These are phyloP conservation scores for Disparrhopalites patrizii DNA, from an alignment of 2,888 invertebrate species.

Conservation along the genomic window DNA sequence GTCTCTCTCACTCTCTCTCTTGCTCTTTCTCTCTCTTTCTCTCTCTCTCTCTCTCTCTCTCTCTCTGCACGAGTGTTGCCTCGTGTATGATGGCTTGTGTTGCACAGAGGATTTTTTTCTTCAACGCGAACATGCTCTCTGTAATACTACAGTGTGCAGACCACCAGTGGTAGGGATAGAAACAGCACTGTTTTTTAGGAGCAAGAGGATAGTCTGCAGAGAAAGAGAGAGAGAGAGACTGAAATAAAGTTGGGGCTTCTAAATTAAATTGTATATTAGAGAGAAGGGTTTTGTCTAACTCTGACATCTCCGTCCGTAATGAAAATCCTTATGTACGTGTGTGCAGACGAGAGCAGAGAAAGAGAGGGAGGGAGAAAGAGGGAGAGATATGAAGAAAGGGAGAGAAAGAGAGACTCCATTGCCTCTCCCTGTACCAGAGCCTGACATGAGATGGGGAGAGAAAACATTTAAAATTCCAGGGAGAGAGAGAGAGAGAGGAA, in stretches of 20 bases:
- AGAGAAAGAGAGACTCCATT: too few relatives aligned
- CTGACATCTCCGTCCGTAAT: constrained; percentile 9
- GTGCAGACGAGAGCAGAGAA: too few relatives aligned
- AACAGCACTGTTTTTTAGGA: neutral
- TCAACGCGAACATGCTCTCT: too few relatives aligned
- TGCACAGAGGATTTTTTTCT: too few relatives aligned
- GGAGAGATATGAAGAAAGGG: neutral
- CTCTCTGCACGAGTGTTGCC: neutral
- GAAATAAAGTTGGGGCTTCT: constrained; percentile 14
- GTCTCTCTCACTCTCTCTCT: neutral
- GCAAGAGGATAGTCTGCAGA: neutral
- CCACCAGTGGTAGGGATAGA: too few relatives aligned
- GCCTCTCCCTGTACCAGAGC: too few relatives aligned
- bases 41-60: neutral
- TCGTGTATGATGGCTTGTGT: neutral
- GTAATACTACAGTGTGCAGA: too few relatives aligned
- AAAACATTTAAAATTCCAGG: too few relatives aligned
- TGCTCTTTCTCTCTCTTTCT: neutral
- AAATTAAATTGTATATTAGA: constrained; percentile 22
- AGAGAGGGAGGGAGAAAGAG: neutral
- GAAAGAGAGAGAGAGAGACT: neutral
- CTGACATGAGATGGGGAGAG: too few relatives aligned
- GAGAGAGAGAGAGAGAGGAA: neutral
- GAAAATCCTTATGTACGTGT: too few relatives aligned
- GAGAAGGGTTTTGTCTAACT: constrained; percentile 15